These are phyloP conservation scores for Coreius guichenoti DNA, from an alignment of 2,797 vertebrate species.

Conservation along the genomic window DNA sequence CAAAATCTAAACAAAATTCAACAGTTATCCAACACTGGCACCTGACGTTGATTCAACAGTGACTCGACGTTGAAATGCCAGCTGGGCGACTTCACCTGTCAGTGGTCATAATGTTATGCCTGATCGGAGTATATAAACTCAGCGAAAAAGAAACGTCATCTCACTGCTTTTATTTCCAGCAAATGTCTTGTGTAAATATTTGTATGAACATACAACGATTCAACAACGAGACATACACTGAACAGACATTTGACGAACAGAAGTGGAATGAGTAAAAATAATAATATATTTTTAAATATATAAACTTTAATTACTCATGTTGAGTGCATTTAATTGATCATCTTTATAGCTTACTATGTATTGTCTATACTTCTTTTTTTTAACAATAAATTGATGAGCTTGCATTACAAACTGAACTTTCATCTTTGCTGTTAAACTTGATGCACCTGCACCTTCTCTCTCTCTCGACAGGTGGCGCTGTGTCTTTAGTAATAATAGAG, in stretches of 20 bases:
- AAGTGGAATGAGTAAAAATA: too few species aligned
- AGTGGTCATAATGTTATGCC: too few species aligned
- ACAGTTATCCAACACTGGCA: too few species aligned
- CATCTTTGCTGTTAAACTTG: not conserved
- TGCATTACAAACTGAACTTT: not conserved
- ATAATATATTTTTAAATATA: not conserved
- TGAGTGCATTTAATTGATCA: not conserved
- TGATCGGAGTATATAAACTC: too few species aligned
- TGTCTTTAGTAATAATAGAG: not conserved
- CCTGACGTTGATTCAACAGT: too few species aligned
- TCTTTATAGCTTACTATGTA: too few species aligned
- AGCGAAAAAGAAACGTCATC: too few species aligned
- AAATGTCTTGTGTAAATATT: not conserved
- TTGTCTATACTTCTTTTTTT: not conserved
- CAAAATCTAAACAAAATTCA: too few species aligned
- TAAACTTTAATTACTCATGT: not conserved
- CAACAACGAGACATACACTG: not conserved
- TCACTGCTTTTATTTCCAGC: too few species aligned
- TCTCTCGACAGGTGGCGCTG: constrained; percentile 27
- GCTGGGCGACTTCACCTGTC: too few species aligned
- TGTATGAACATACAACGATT: not conserved
- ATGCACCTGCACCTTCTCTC: not conserved
- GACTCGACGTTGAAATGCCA: too few species aligned
- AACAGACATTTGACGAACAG: not conserved
- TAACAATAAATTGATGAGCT: not conserved